Evolutionary conservation across 92 coral and sea anemone genomes (phyloP), one percentile per base, ranked within the genome.

Genomic region (Heteractis magnifica): DNA sequence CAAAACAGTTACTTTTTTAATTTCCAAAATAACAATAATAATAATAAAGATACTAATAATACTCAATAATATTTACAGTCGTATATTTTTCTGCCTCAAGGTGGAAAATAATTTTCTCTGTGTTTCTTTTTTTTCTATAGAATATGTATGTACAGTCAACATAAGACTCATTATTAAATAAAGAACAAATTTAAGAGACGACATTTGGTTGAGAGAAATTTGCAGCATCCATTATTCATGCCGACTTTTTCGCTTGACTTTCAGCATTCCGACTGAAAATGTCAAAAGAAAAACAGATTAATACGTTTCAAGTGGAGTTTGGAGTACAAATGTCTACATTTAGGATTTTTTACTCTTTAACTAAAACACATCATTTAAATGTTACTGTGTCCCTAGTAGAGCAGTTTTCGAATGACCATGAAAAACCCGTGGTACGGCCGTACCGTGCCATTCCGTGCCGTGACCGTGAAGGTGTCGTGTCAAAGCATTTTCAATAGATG

Each of bases 31-130:
- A 34, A 34, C 44, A 34, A 34, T 34, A 34, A 34, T 34, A 34
- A 34, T 34, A 34, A 34, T 34, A 34, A 2, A 34, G 44, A 34
- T 34, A 34, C 44, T 58, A 58, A 58, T 58, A 64, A 4, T 64
- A 64, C 41, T 64, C 71, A 64, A 64, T 19, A 64, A 64, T 64
- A 64, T 64, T 64, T 64, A 64, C 71, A 64, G n/a, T 64, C 44
- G 71, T 18, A 64, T 19, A 11, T 64, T 20, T 18, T 64, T 64
- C 71, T 23, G n/a, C 71, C 20, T 0, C 8, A 6, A 64, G n/a
- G 71, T 3, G 71, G 71, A 64, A 64, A 64, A 64, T 64, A 64
- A 64, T 64, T 64, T 64, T 64, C 6, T 64, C 26, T 4, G 8
- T 64, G 8, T 64, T n/a, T 23, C 20, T 64, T 64, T 19, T 6